A percentile compares a stretch with the other conserved stretches of the same genome.
phyloP scores from a whole-genome alignment of 2,888 invertebrate species.

The Deilephila porcellus region DNA sequence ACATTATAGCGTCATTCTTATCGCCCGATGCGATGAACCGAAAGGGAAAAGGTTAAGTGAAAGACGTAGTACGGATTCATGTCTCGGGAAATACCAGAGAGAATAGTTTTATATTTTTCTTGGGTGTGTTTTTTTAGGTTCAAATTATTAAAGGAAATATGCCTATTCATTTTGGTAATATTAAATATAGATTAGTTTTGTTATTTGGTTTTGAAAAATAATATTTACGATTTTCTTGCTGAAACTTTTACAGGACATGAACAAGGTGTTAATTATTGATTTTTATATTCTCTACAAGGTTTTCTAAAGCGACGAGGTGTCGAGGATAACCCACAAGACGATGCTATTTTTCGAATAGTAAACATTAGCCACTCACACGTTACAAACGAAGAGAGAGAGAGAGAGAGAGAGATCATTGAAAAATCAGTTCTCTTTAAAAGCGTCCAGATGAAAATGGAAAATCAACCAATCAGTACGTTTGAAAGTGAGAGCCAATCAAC shows the following conservation, averaged over 20 bases:
- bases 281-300: too few species aligned
- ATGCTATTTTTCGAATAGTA: not conserved
- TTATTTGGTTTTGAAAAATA: too few species aligned
- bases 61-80: constrained; percentile 22
- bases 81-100: constrained; percentile 20
- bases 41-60: constrained; percentile 27
- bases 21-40: constrained; percentile 16
- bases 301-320: not conserved
- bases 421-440: not conserved
- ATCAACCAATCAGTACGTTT: constrained; percentile 41
- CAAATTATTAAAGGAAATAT: constrained; percentile 28
- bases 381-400: not conserved
- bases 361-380: not conserved
- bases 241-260: too few species aligned
- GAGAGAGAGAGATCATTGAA: not conserved
- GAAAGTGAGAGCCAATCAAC: constrained; percentile 43
- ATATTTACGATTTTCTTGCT: too few species aligned
- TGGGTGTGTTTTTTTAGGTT: constrained; percentile 4
- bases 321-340: not conserved
- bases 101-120: constrained; percentile 26
- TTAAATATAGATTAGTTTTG: not conserved
- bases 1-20: constrained; percentile 13
- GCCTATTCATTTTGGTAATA: not conserved
- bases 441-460: constrained; percentile 32
- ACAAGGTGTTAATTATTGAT: too few species aligned